Percentiles rank a stretch among this genome's conserved stretches.
These are phyloP conservation scores for Melipona quadrifasciata DNA, from an alignment of 1,140 invertebrate species.

Conservation along the genomic window DNA sequence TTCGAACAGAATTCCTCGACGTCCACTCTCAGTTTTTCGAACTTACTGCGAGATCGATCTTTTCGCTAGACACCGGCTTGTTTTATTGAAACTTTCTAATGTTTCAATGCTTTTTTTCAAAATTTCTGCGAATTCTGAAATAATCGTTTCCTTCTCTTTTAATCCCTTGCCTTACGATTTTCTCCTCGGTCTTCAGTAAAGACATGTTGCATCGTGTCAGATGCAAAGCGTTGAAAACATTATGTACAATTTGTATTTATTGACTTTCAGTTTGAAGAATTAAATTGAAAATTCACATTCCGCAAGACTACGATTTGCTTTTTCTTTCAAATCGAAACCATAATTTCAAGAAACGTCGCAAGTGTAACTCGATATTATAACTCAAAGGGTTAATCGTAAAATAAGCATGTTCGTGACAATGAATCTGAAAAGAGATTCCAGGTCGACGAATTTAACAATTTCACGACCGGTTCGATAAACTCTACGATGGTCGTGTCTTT, in stretches of 20 bases:
- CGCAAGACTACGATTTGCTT: no score
- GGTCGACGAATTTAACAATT: constrained; percentile 17
- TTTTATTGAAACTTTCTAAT: background rate
- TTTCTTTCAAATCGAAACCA: no score
- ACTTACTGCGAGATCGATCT: background rate
- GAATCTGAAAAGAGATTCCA: constrained; percentile 22
- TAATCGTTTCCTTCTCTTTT: background rate
- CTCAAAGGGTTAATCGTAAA: background rate
- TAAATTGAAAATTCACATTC: no score
- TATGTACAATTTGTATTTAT: no score
- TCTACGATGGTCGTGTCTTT: background rate
- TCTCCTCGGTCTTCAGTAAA: no score
- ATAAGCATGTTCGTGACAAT: background rate
- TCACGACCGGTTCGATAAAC: constrained; percentile 45
- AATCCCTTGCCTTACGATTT: no score
- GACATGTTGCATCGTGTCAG: no score
- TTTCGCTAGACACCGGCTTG: background rate
- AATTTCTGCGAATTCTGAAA: background rate
- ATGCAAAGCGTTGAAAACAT: no score
- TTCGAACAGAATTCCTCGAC: background rate
- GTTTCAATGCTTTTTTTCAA: background rate
- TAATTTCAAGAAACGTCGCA: no score
- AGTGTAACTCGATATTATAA: no score
- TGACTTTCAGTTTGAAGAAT: no score
- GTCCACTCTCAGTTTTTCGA: background rate